phyloP scores from a whole-genome alignment of 2,888 invertebrate genomes.

The Zaprionus bogoriensis region DNA sequence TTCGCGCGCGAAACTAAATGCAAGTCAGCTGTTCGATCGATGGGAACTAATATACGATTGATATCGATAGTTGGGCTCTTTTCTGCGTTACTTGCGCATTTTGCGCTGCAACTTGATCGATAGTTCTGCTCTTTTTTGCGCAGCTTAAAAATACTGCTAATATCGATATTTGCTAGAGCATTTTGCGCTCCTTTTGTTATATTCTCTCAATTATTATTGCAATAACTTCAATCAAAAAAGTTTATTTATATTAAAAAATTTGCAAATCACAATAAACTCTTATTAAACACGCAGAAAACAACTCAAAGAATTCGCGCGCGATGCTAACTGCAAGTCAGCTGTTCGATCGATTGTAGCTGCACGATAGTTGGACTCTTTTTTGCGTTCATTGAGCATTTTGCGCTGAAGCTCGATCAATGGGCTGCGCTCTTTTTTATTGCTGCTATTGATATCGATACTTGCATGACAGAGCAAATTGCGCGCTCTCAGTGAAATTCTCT shows the following conservation, averaged over 20 bases:
- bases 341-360: slow-evolving; percentile 36
- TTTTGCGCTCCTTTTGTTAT: too few relatives aligned
- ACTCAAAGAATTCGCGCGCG: slow-evolving; percentile 36
- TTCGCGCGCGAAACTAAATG: slow-evolving; percentile 42
- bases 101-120: background rate
- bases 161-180: too few relatives aligned
- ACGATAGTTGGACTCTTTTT: slow-evolving; percentile 21
- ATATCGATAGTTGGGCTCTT: slow-evolving; percentile 28
- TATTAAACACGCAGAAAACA: background rate
- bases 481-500: too few relatives aligned
- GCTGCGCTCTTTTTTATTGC: too few relatives aligned
- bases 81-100: slow-evolving; percentile 5
- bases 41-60: background rate
- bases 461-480: too few relatives aligned
- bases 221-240: background rate
- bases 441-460: too few relatives aligned
- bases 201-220: background rate
- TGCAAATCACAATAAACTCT: background rate
- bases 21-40: slow-evolving; percentile 55
- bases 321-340: slow-evolving; percentile 49
- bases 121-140: background rate
- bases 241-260: background rate
- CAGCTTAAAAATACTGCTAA: too few relatives aligned
- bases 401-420: too few relatives aligned
- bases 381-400: background rate